Evolutionary conservation across 2,888 invertebrate genomes (phyloP), one percentile per base, ranked within the genome.

Genomic region (Cerceris ruficornis): DNA sequence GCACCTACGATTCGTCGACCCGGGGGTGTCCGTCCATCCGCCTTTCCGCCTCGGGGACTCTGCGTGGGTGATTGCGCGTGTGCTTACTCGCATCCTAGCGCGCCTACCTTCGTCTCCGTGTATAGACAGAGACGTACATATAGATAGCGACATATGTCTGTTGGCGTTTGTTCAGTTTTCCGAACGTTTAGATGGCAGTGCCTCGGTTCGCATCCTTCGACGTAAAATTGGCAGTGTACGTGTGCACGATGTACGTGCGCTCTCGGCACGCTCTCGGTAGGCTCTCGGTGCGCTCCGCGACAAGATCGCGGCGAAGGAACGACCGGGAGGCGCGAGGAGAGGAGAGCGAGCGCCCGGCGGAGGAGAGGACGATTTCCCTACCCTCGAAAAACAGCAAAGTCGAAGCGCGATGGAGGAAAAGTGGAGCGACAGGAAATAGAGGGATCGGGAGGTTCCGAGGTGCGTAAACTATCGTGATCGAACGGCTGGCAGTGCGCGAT

Each of bases 401-500:
- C 52, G 46, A 46, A 46, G 13, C 46, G 46, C 46, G 46, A 2
- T 2, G 5, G 5, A 46, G 9, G 46, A 46, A 1, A 13, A 46
- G 9, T 8, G 13, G 46, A 11, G 46, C 8, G 46, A 5, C 1
- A 2, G 46, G 9, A 2, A 13, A 2, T 2, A 13, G 8, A 8
- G 46, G 13, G 46, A 13, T 5, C 46, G 46, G 5, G 2, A 13
- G 46, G 8, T 13, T 11, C 5, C 46, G 13, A 8, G 8, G 46
- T 1, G 4, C 28, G 28, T 28, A 28, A 28, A 28, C 28, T 28
- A 28, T 28, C 28, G 28, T 28, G 28, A 28, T 28, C 28, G 4
- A 4, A 28, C 28, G 28, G 28, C 69, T 76, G 81, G 81, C 81
- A 81, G 81, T 84, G 84, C 83, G 72, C 67, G 77, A 73, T 77